Conservation (phyloP, 2,797 vertebrate genomes). For the Gymnoscopelus microlampas region DNA sequence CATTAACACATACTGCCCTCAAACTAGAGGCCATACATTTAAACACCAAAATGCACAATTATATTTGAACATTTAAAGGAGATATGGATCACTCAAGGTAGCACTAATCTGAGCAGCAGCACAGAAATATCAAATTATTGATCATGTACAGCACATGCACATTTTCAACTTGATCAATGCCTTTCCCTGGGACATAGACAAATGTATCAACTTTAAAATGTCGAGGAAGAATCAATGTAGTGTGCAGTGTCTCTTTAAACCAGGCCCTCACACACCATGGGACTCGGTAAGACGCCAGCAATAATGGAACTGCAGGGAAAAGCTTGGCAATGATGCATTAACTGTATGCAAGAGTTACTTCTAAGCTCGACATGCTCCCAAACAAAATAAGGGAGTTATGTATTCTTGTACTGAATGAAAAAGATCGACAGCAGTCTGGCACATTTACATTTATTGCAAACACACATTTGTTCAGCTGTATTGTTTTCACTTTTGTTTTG, state of each 20-base stretch:
- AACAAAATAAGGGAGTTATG: conserved; percentile 27
- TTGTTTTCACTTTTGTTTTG: conserved; percentile 52
- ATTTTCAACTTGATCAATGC: neutral
- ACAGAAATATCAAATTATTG: too few relatives aligned
- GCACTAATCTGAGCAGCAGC: too few relatives aligned
- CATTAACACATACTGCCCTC: too few relatives aligned
- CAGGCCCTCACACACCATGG: neutral
- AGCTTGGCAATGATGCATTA: conserved; percentile 17
- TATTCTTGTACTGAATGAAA: conserved; percentile 34
- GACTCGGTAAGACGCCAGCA: neutral
- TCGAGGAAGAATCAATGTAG: too few relatives aligned
- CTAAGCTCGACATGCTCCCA: conserved; percentile 22
- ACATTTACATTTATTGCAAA: conserved; percentile 53
- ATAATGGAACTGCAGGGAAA: conserved; percentile 11
- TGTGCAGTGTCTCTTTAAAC: neutral
- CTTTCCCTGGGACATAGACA: neutral
- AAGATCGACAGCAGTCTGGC: conserved; percentile 47
- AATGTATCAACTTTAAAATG: too few relatives aligned
- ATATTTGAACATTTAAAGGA: too few relatives aligned
- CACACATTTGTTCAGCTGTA: conserved; percentile 51
- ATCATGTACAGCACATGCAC: too few relatives aligned
- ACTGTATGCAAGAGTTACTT: conserved; percentile 40
- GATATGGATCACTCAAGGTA: too few relatives aligned
- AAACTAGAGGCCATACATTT: too few relatives aligned
- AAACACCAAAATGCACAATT: too few relatives aligned